Conservation (phyloP, 1,140 invertebrate species). For the Rhagoletis pomonella region DNA sequence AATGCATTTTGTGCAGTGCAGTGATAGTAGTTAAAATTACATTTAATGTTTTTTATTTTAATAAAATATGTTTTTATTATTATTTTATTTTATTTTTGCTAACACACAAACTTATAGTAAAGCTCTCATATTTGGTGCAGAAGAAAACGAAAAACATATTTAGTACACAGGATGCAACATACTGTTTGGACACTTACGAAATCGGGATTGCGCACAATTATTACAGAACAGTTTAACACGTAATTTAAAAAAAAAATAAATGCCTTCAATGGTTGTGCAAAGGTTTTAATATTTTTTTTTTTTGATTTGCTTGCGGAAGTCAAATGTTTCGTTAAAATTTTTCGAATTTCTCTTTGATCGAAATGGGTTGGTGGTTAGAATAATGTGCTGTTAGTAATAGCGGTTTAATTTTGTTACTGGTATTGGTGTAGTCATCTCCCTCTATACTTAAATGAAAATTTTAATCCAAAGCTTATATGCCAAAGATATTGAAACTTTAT, state of each 20-base stretch:
- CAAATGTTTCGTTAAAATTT: constrained; percentile 7
- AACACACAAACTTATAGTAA: constrained; percentile 35
- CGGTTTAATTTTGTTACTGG: constrained; percentile 10
- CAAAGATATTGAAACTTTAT: not conserved
- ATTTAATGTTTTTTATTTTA: constrained; percentile 1
- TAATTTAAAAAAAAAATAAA: constrained; percentile 42
- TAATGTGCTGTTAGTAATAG: not conserved
- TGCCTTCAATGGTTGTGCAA: constrained; percentile 42
- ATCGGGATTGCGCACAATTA: constrained; percentile 14
- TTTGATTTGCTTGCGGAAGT: not conserved
- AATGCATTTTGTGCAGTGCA: constrained; percentile 44
- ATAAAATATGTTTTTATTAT: not conserved
- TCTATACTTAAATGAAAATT: constrained; percentile 9
- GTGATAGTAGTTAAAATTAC: constrained; percentile 47
- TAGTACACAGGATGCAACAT: not conserved
- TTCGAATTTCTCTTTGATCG: not conserved
- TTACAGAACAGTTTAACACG: constrained; percentile 35
- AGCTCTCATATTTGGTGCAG: not conserved
- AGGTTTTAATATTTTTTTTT: not conserved
- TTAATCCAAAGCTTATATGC: not conserved
- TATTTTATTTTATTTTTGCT: not conserved
- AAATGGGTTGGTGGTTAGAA: constrained; percentile 14
- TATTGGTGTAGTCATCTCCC: constrained; percentile 38
- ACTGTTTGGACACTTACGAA: constrained; percentile 4
- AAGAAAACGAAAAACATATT: constrained; percentile 46